Conservation (phyloP, 2,888 invertebrate species). For the Eumerus sabulonum region DNA sequence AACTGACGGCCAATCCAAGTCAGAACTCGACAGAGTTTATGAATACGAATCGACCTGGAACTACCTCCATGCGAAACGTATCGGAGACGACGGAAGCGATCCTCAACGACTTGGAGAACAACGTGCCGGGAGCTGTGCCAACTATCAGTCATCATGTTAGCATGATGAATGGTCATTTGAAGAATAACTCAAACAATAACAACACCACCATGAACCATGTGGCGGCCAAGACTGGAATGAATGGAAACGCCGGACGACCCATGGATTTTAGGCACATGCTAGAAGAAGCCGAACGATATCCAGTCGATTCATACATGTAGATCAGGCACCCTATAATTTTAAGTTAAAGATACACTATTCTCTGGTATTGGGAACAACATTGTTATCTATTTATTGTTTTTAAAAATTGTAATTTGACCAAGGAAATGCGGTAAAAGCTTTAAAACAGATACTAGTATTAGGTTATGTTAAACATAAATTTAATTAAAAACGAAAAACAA, state of each 20-base stretch:
- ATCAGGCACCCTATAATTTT: not conserved
- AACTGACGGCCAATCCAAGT: constrained; percentile 77
- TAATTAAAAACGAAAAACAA: not conserved
- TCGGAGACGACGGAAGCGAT: constrained; percentile 75
- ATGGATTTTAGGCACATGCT: constrained; percentile 77
- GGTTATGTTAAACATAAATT: not conserved
- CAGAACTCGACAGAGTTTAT: constrained; percentile 39
- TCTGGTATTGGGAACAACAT: no score
- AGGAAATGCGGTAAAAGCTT: constrained; percentile 40
- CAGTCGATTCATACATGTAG: constrained; percentile 77
- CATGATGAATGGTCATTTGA: constrained; percentile 78
- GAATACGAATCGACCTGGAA: constrained; percentile 69
- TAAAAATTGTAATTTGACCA: constrained; percentile 5
- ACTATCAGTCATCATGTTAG: constrained; percentile 79
- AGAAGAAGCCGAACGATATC: constrained; percentile 78
- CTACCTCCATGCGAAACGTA: constrained; percentile 45
- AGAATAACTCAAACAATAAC: constrained; percentile 70
- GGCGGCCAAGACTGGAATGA: constrained; percentile 71
- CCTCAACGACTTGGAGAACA: constrained; percentile 77
- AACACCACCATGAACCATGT: constrained; percentile 36
- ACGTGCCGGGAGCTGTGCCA: constrained; percentile 78
- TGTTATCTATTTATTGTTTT: no score
- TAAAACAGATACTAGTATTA: constrained; percentile 25
- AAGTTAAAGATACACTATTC: not conserved
- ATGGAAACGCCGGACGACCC: constrained; percentile 74